phyloP scores from a whole-genome alignment of 2,797 vertebrate genomes.

The Bovichtus diacanthus region DNA sequence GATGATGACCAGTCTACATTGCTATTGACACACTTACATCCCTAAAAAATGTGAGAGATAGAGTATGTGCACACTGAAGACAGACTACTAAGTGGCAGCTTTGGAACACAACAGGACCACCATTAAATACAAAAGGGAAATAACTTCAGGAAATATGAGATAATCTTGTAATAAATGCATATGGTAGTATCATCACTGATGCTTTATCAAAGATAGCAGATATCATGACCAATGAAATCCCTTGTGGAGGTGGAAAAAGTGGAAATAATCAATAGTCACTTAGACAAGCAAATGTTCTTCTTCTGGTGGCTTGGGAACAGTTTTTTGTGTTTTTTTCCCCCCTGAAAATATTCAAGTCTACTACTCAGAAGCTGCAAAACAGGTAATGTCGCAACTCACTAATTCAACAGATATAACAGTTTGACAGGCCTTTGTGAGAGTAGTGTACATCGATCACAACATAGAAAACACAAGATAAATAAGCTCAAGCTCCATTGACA shows the following conservation, averaged over 20 bases:
- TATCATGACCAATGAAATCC: conserved; percentile 40
- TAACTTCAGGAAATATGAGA: conserved; percentile 38
- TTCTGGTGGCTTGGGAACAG: conserved; percentile 75
- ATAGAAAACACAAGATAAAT: conserved; percentile 82
- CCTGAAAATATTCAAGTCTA: conserved; percentile 58
- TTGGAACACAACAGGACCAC: conserved; percentile 62
- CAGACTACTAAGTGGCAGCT: conserved; percentile 59
- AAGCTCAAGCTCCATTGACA: conserved; percentile 76
- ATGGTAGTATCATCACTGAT: conserved; percentile 37
- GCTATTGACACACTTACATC: conserved; percentile 53
- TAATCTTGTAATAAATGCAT: conserved; percentile 40
- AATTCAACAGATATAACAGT: conserved; percentile 70
- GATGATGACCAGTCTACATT: conserved; percentile 50
- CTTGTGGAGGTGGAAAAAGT: conserved; percentile 27
- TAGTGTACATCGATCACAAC: conserved; percentile 78
- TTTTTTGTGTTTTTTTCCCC: conserved; percentile 31
- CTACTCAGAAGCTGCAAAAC: conserved; percentile 70
- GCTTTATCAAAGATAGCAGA: conserved; percentile 46
- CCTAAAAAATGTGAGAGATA: conserved; percentile 57
- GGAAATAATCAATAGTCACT: conserved; percentile 45
- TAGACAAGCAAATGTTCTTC: conserved; percentile 60
- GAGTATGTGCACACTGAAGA: conserved; percentile 64
- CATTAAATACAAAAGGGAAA: conserved; percentile 50
- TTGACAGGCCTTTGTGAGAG: conserved; percentile 77
- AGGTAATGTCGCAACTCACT: conserved; percentile 65